Evolutionary conservation across 2,113 vertebrate genomes (phyloP).

Genomic region (Scartelaos histophorus): DNA sequence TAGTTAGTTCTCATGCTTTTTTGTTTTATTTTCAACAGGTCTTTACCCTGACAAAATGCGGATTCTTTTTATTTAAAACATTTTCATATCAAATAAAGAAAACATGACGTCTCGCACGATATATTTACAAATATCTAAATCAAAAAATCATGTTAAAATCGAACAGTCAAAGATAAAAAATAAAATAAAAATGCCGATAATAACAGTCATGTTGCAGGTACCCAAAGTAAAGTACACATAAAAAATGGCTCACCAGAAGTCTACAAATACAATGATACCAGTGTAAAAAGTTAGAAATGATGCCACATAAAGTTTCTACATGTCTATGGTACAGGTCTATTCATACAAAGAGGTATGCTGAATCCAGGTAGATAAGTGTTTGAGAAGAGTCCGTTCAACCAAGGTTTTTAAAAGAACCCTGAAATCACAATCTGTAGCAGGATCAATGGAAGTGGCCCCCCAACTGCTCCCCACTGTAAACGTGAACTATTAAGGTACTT

Average conservation of each 20-base stretch:
- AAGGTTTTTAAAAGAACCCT: slow-evolving; percentile 77
- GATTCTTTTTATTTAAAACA: slow-evolving; percentile 74
- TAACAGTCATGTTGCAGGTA: slow-evolving; percentile 88
- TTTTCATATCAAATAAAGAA: slow-evolving; percentile 90
- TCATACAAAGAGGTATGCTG: slow-evolving; percentile 94
- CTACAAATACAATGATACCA: slow-evolving; percentile 88
- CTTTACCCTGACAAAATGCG: slow-evolving; percentile 85
- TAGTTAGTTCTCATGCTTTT: slow-evolving; percentile 85
- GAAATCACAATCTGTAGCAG: slow-evolving; percentile 71
- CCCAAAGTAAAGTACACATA: slow-evolving; percentile 76
- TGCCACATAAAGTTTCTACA: slow-evolving; percentile 84
- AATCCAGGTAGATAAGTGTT: slow-evolving; percentile 97
- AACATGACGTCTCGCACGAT: slow-evolving; percentile 83
- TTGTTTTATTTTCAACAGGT: slow-evolving; percentile 93
- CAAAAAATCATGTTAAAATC: slow-evolving; percentile 77
- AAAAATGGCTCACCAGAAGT: slow-evolving; percentile 89
- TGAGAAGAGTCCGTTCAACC: slow-evolving; percentile 80
- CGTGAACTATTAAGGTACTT: slow-evolving; percentile 20
- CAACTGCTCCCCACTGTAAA: slow-evolving; percentile 32
- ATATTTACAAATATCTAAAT: slow-evolving; percentile 82
- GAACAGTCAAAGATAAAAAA: slow-evolving; percentile 81
- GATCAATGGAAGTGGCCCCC: slow-evolving; percentile 20
- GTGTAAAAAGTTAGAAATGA: slow-evolving; percentile 94
- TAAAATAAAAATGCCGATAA: slow-evolving; percentile 87
- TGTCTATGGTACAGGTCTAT: slow-evolving; percentile 85